Conservation (phyloP, 2,888 invertebrate species). For the Cephonodes hylas region DNA sequence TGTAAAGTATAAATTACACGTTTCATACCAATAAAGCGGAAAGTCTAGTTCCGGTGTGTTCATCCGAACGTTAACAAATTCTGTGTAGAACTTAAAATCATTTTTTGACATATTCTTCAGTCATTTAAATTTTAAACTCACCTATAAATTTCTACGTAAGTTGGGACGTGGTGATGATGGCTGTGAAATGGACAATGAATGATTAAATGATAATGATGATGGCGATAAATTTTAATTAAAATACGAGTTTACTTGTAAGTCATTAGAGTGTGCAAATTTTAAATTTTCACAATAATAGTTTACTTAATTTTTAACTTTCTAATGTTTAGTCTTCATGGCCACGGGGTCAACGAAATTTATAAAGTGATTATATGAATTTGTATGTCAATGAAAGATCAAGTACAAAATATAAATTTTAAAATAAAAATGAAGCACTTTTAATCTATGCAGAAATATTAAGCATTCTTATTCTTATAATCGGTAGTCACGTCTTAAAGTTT, state of each 20-base stretch:
- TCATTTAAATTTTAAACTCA: conserved; percentile 23
- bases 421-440: too few relatives aligned
- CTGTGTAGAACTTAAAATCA: background rate
- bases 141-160: conserved; percentile 32
- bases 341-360: too few relatives aligned
- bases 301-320: too few relatives aligned
- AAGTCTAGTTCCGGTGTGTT: background rate
- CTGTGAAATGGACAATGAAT: conserved; percentile 26
- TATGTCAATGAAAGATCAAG: too few relatives aligned
- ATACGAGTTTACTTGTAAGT: background rate
- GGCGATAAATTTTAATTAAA: background rate
- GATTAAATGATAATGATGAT: background rate
- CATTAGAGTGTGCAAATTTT: background rate
- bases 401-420: too few relatives aligned
- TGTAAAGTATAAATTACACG: background rate
- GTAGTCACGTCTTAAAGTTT: too few relatives aligned
- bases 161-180: conserved; percentile 23
- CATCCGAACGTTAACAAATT: background rate
- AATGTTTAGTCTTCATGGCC: too few relatives aligned
- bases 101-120: background rate
- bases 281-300: too few relatives aligned
- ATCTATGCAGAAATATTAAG: too few relatives aligned
- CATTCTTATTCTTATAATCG: too few relatives aligned
- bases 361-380: too few relatives aligned
- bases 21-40: background rate